Evolutionary conservation across 2,888 invertebrate genomes (phyloP), one percentile per base, ranked within the genome.

Genomic region (Papilio protenor): DNA sequence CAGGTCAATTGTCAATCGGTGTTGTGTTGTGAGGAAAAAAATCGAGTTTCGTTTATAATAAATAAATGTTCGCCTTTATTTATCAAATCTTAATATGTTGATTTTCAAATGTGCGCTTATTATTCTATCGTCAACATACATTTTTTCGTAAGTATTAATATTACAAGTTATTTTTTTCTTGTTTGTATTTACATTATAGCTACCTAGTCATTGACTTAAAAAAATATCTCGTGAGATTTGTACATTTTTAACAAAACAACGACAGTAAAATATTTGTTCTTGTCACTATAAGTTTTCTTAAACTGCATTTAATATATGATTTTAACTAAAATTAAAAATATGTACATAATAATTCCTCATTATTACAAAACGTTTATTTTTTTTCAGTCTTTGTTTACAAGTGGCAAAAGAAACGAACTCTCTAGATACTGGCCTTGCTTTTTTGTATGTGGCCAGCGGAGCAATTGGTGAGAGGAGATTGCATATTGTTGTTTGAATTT

Each of bases 321-420:
- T 55, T 4, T 16, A 27, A 61, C 6, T 5, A 27, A 23, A 27
- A 27, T 23, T 5, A 14, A 61, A 59, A 59, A 27, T 61, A 27
- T 61, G 12, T 61, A 40, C 3, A 61, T 1, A 27, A 14, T 23
- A 12, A 59, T 23, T 59, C 14, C 12, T 57, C 59, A 45, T 27
- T 45, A 40, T 27, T 45, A 40, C n/a, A 66, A 57, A 11, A 21
- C 59, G 0, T 8, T 64, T 78, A 80, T 77, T 80, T 75, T 83
- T 84, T 92, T 93, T 83, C 92, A 94, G 94, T 79, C 85, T 93
- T 84, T 92, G 92, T 87, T 91, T 90, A 82, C 92, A 92, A 89
- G 87, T 93, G 85, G 88, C 85, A 83, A 90, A 91, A 90, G 90
- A 91, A 83, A 89, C 90, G 80, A 90, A 89, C 85, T 90, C 90